phyloP scores from a whole-genome alignment of 2,797 vertebrate species.

The Sphenodon punctatus region DNA sequence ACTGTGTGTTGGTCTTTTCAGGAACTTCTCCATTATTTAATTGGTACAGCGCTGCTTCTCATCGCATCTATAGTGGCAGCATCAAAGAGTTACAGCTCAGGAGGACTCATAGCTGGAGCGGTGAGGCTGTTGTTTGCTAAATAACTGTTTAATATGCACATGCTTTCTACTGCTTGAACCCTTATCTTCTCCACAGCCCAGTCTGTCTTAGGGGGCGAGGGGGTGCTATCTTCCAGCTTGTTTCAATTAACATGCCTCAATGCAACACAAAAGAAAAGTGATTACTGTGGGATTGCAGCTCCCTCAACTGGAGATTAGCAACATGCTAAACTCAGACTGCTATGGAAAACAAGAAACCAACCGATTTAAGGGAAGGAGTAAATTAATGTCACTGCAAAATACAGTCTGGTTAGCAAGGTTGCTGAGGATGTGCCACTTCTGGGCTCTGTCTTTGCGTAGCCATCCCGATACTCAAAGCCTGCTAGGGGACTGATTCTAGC shows the following conservation, averaged over 20 bases:
- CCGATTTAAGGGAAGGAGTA: too few species aligned
- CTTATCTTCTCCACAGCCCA: constrained; percentile 12
- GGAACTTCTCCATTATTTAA: constrained; percentile 93
- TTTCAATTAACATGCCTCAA: background rate
- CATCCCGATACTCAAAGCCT: too few species aligned
- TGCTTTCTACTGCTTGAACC: background rate
- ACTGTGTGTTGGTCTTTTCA: constrained; percentile 62
- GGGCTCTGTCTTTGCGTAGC: too few species aligned
- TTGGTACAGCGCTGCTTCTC: constrained; percentile 86
- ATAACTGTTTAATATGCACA: background rate
- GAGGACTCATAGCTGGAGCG: constrained; percentile 83
- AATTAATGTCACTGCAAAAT: too few species aligned
- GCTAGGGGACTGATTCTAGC: too few species aligned
- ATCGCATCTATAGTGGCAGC: constrained; percentile 88
- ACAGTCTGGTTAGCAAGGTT: too few species aligned
- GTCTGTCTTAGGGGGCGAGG: background rate
- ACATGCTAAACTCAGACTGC: too few species aligned
- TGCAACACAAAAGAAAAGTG: background rate
- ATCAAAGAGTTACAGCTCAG: constrained; percentile 71
- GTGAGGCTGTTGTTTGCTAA: constrained; percentile 75
- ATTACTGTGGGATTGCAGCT: background rate
- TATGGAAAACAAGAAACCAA: too few species aligned
- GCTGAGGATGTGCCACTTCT: too few species aligned
- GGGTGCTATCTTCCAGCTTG: background rate
- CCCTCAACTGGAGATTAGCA: too few species aligned